Percentiles rank a stretch among this genome's conserved stretches.
Evolutionary conservation across 2,797 vertebrate genomes (phyloP).

Genomic region (Tiaroga cobitis): DNA sequence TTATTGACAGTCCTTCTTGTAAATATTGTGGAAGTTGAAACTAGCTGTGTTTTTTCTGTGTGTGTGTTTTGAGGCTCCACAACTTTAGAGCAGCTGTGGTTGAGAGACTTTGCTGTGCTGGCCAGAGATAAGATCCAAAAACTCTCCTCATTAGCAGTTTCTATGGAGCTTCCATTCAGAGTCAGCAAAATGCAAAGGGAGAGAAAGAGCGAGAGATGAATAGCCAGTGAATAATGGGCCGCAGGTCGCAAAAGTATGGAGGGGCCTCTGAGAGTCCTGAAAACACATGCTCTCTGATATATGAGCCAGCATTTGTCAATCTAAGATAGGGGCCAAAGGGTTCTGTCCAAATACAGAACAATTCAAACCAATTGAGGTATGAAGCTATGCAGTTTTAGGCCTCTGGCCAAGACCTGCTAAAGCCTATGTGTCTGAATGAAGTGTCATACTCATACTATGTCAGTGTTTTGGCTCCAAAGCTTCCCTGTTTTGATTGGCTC

Average conservation of each 20-base stretch:
- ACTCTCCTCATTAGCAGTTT: conserved; percentile 65
- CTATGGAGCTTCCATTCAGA: conserved; percentile 63
- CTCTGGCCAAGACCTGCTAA: neutral
- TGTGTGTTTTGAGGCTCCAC: conserved; percentile 25
- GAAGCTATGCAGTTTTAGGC: conserved; percentile 16
- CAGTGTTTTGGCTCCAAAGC: conserved; percentile 22
- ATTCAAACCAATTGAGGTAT: conserved; percentile 29
- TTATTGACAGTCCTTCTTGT: neutral
- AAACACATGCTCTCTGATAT: conserved; percentile 45
- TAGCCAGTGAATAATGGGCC: conserved; percentile 42
- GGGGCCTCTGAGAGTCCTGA: conserved; percentile 35
- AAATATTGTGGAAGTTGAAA: conserved; percentile 6
- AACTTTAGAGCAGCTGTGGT: conserved; percentile 45
- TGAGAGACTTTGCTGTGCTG: conserved; percentile 49
- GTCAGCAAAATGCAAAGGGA: conserved; percentile 59
- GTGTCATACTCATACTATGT: neutral
- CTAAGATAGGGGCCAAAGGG: conserved; percentile 22
- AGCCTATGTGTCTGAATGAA: neutral
- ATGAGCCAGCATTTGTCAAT: conserved; percentile 26
- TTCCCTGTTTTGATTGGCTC: conserved; percentile 34
- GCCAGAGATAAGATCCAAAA: conserved; percentile 64
- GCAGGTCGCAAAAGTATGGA: conserved; percentile 26
- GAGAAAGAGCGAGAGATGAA: conserved; percentile 43
- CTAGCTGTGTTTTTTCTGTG: neutral
- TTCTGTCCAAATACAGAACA: conserved; percentile 33